Base-by-base conservation (phyloP, 2,888 invertebrate genomes). In the Cephus spinipes region DNA sequence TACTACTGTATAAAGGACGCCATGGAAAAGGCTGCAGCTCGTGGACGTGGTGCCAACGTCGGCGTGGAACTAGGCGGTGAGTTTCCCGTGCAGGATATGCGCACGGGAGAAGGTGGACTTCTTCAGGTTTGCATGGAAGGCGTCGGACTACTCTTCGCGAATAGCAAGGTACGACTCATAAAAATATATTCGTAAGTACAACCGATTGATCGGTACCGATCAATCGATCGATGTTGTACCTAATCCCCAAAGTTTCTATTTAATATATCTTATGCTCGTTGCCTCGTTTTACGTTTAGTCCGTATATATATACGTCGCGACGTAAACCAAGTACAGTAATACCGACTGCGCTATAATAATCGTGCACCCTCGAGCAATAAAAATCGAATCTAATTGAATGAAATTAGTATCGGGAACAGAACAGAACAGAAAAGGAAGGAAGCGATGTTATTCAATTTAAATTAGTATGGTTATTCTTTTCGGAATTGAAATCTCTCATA, bases 61-160 rank as follows among this genome's bases (percentile, higher is more conserved):
- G 96, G 95, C 75, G 94, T 95, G 1, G 96, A 96, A 88, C 93
- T 96, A 75, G 97, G 97, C 23, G 99, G 99, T 4, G 99, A 99
- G 92, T 99, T 99, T 93, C 99, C 99, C 6, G 97, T 99, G 68
- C 98, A 99, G 92, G 99, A 99, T 92, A 96, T 99, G 94, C 96
- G 96, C 87, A 97, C 98, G 12, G 98, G 98, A 75, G 98, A 99
- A 92, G 99, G 99, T 81, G 99, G 99, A 2, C 94, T 99, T 79
- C 95, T 99, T 87, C 97, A 97, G 94, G 99, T 99, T 92, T 99
- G 99, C 95, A 98, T 99, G 95, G 99, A 99, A 93, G 99, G 99
- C 90, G 98, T 99, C 89, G 98, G 98, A 87, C 95, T 99, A 86
- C 96, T 99, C 89, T 99, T 99, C 94, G 98, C 98, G 88, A 98